phyloP scores from a whole-genome alignment of 2,113 vertebrate species.

The Rhipidura dahli region DNA sequence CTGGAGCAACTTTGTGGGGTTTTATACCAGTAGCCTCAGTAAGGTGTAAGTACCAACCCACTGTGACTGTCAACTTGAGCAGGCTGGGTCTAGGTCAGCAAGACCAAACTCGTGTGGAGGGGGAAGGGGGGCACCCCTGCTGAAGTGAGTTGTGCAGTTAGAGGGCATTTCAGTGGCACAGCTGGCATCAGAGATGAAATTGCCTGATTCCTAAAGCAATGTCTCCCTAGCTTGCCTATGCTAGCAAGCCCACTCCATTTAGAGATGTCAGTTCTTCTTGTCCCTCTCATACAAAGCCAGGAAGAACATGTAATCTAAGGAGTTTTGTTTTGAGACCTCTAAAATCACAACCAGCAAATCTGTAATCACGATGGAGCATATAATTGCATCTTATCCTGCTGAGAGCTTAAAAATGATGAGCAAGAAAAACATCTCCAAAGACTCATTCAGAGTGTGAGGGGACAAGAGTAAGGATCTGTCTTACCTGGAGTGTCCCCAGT shows the following conservation, averaged over 20 bases:
- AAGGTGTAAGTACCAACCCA: not conserved
- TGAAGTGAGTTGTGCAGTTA: not conserved
- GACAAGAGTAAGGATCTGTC: not conserved
- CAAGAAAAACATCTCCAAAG: not conserved
- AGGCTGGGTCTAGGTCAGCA: not conserved
- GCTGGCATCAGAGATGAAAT: not conserved
- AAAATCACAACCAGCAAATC: not conserved
- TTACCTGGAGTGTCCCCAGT: not conserved
- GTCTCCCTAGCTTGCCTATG: not conserved
- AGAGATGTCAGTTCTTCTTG: not conserved
- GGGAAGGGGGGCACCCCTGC: not conserved
- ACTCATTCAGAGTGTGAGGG: not conserved
- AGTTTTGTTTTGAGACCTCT: not conserved
- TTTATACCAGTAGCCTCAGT: not conserved
- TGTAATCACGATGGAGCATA: not conserved
- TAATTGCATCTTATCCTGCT: not conserved
- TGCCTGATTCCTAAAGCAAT: not conserved
- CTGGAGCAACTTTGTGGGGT: fast-evolving
- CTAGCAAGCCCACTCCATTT: not conserved
- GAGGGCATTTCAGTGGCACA: not conserved
- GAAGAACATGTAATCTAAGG: not conserved
- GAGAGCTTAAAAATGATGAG: not conserved
- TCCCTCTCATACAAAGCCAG: not conserved
- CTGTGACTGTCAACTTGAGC: not conserved
- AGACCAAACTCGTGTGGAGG: not conserved